Percentiles rank a stretch among this genome's conserved stretches.
These are phyloP conservation scores for Lacerta bilineata DNA, from an alignment of 2,797 vertebrate species.

Conservation along the genomic window DNA sequence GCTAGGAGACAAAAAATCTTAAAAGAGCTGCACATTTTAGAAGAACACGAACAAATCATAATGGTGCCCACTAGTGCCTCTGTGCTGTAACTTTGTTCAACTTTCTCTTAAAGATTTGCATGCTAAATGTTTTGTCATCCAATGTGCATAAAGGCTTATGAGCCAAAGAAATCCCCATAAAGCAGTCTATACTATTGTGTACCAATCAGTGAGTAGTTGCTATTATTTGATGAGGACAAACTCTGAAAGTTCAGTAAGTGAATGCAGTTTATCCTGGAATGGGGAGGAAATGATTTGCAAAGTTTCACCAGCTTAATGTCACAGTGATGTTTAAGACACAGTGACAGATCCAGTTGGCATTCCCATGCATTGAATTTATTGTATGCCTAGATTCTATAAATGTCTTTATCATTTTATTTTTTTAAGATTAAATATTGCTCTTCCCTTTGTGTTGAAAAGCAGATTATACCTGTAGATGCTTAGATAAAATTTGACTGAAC, in stretches of 20 bases:
- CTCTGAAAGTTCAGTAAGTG: no score
- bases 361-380: neutral
- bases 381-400: neutral
- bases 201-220: no score
- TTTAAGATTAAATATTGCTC: neutral
- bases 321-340: neutral
- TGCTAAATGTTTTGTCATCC: neutral
- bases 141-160: neutral
- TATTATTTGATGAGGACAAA: neutral
- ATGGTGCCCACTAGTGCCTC: constrained; percentile 42
- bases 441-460: neutral
- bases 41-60: constrained; percentile 64
- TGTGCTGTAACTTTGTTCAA: constrained; percentile 10
- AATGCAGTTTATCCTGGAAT: neutral
- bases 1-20: constrained; percentile 71
- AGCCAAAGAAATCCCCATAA: neutral
- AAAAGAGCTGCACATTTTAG: constrained; percentile 70
- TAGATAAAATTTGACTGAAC: neutral
- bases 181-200: neutral
- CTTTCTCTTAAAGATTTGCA: neutral
- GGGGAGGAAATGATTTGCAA: neutral
- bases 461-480: neutral
- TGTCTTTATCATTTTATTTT: neutral
- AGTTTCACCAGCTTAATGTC: neutral
- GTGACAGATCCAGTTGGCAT: neutral